Evolutionary conservation across 2,888 invertebrate species (phyloP), one percentile per base, ranked within the genome.

Genomic region (Sylvicola fuscatus): DNA sequence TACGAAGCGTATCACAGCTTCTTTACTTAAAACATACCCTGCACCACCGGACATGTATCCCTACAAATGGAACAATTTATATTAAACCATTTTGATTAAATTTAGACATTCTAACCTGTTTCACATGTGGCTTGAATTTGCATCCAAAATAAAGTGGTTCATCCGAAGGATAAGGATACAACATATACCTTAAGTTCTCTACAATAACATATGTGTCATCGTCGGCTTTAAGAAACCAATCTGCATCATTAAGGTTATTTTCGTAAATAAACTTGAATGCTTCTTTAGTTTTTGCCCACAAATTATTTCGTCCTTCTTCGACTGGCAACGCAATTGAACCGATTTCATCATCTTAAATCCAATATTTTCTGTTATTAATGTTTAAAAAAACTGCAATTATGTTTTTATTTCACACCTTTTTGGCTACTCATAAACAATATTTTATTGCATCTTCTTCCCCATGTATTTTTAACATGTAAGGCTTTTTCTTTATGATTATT

Each of bases 211-310:
- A 95, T 26, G 97, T 95, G 51, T 97, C 95, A 57, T 97, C 97
- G 50, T 97, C 97, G n/a, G 97, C 95, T 57, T 98, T 98, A 48
- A 95, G 63, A 55, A 98, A 95, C 92, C 92, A 95, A 57, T 95
- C 95, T 2, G 81, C 86, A 37, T 90, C 71, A 44, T 89, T 68
- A 34, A 75, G 61, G 52, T 92, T 76, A 50, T 92, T 65, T 44
- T 83, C 67, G 51, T 87, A 83, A 14, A 87, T 73, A 51, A 90
- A 87, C 47, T 75, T 72, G 53, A 89, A 92, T 0, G 92, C 92
- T 46, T 77, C 83, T 58, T 92, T 93, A 1, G 97, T 97, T 63
- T 98, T 98, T 3, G 78, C 90, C 97, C 97, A 98, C 12, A 98
- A 65, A 50, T 79, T 74, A 50, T 93, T 72, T n/a, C 95, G 65